Evolutionary conservation across 2,888 invertebrate species (phyloP).

Genomic region (Eupithecia centaureata): DNA sequence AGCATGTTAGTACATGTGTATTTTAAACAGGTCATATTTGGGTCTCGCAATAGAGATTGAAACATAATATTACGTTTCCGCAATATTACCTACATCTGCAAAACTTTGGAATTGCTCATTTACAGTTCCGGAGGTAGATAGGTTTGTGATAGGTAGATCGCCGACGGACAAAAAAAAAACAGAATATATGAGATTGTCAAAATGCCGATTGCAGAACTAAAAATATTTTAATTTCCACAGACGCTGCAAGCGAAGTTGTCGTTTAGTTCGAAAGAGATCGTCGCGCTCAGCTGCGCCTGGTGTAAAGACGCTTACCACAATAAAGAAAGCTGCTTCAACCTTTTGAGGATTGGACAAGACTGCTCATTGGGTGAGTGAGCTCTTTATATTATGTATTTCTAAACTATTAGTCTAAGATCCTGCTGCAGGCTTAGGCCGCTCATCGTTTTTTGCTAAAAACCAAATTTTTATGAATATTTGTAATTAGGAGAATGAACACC

Average conservation of each 20-base stretch:
- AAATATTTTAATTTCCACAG: slow-evolving; percentile 69
- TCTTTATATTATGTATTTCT: background rate
- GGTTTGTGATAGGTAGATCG: too few relatives aligned
- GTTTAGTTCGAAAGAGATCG: slow-evolving; percentile 97
- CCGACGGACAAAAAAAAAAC: too few relatives aligned
- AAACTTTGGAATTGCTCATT: too few relatives aligned
- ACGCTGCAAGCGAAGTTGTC: slow-evolving; percentile 96
- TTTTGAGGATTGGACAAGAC: slow-evolving; percentile 95
- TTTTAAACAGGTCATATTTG: background rate
- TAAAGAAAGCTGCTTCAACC: slow-evolving; percentile 97
- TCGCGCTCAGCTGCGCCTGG: slow-evolving; percentile 98
- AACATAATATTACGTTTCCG: background rate
- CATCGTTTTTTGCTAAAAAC: too few relatives aligned
- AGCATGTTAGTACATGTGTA: background rate
- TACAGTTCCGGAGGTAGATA: too few relatives aligned
- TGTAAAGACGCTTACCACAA: slow-evolving; percentile 99
- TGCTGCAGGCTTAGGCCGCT: too few relatives aligned
- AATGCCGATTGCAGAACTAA: too few relatives aligned
- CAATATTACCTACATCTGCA: too few relatives aligned
- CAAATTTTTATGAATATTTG: too few relatives aligned
- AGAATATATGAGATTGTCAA: too few relatives aligned
- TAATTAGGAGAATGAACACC: too few relatives aligned
- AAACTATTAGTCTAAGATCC: too few relatives aligned
- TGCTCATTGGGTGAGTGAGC: slow-evolving; percentile 90
- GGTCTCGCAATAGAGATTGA: background rate